Evolutionary conservation across 2,888 invertebrate species (phyloP).

Genomic region (Melieria omissa): DNA sequence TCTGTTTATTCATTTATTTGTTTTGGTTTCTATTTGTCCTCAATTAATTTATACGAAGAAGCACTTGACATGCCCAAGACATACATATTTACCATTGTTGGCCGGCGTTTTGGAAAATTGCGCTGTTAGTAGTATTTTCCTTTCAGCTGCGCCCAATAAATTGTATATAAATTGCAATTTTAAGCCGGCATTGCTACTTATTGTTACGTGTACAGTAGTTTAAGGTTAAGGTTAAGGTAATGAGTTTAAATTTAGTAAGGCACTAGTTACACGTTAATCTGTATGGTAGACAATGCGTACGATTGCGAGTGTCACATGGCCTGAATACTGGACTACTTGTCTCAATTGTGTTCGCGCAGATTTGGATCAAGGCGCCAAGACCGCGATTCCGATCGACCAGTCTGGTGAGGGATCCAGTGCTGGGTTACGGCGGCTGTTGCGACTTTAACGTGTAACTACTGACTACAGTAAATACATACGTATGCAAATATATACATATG

Average conservation of each 20-base stretch:
- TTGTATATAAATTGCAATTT: conserved; percentile 18
- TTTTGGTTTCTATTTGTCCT: too few relatives aligned
- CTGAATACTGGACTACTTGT: background rate
- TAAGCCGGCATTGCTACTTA: conserved; percentile 26
- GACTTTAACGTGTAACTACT: conserved; percentile 65
- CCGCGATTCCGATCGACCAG: background rate
- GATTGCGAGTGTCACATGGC: background rate
- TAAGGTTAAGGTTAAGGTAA: conserved; percentile 55
- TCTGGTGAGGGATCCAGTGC: background rate
- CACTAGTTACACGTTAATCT: conserved; percentile 66
- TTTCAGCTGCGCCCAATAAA: background rate
- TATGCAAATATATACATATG: conserved; percentile 38
- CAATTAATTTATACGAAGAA: conserved; percentile 11
- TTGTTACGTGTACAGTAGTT: conserved; percentile 16
- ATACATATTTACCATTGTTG: background rate
- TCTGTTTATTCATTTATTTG: background rate
- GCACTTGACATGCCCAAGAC: conserved; percentile 31
- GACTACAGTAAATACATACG: conserved; percentile 56
- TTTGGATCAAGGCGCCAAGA: background rate
- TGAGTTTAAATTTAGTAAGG: conserved; percentile 65
- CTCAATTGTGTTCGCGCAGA: conserved; percentile 11
- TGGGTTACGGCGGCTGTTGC: conserved; percentile 2
- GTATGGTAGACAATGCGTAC: background rate
- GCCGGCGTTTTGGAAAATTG: background rate
- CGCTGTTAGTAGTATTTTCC: background rate